Evolutionary conservation across 2,888 invertebrate genomes (phyloP).

Genomic region (Stenichneumon culpator): DNA sequence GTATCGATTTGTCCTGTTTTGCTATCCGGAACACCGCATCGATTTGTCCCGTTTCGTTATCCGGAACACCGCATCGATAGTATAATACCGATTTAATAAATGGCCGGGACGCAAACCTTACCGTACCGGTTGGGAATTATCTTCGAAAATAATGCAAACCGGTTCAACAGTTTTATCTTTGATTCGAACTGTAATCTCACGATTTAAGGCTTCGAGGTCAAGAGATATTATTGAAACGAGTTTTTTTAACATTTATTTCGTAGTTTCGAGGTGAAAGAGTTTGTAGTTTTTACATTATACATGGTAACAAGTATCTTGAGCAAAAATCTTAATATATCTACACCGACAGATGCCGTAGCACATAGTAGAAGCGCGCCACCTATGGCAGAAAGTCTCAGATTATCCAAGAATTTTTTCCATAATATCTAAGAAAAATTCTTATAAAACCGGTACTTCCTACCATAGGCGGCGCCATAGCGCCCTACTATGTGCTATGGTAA

Average conservation of each 20-base stretch:
- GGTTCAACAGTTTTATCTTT: slow-evolving; percentile 35
- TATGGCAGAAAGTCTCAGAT: too few relatives aligned
- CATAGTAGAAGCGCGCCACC: too few relatives aligned
- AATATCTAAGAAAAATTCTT: too few relatives aligned
- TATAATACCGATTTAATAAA: slow-evolving; percentile 35
- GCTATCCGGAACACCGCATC: slow-evolving; percentile 32
- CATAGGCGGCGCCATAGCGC: too few relatives aligned
- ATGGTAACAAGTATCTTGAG: not conserved
- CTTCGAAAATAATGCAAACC: slow-evolving; percentile 56
- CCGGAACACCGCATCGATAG: slow-evolving; percentile 29
- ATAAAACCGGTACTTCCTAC: too few relatives aligned
- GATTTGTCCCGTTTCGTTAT: slow-evolving; percentile 10
- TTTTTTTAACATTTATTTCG: not conserved
- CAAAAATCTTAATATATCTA: too few relatives aligned
- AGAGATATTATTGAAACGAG: slow-evolving; percentile 35
- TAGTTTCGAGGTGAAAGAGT: not conserved
- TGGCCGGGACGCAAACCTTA: not conserved
- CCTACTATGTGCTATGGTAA: too few relatives aligned
- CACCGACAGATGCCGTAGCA: too few relatives aligned
- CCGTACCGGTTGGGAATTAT: slow-evolving; percentile 30
- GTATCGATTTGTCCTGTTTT: not conserved
- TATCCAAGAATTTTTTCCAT: too few relatives aligned
- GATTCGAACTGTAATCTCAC: slow-evolving; percentile 30
- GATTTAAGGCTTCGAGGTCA: slow-evolving; percentile 40
- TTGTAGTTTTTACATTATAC: not conserved